These are phyloP conservation scores for Loriculus beryllinus DNA, from an alignment of 2,797 vertebrate genomes.

Conservation along the genomic window DNA sequence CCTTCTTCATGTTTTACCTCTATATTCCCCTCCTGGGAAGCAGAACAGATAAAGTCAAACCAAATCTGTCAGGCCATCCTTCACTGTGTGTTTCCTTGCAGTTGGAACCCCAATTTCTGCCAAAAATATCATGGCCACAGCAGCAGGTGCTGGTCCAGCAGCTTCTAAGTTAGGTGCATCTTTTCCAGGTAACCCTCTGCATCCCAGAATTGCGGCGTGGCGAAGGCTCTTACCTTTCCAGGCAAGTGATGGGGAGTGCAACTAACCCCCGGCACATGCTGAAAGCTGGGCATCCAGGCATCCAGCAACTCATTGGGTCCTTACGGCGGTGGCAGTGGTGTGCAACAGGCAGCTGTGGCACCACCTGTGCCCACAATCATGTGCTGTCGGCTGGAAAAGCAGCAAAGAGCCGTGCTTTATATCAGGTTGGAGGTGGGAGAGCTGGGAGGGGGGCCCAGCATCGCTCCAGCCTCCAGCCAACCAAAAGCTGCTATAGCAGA, in stretches of 20 bases:
- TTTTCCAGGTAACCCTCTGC: background rate
- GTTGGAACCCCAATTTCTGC: background rate
- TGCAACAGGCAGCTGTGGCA: background rate
- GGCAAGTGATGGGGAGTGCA: conserved; percentile 81
- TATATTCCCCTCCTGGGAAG: background rate
- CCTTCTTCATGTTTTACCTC: background rate
- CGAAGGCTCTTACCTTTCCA: conserved; percentile 84
- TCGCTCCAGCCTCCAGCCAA: conserved; percentile 44
- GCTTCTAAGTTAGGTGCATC: background rate
- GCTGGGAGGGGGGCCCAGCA: conserved; percentile 4
- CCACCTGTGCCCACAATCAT: accelerated
- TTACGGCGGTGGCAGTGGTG: accelerated
- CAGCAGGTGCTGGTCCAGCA: background rate
- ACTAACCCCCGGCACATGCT: conserved; percentile 87
- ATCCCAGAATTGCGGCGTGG: background rate
- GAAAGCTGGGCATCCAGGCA: conserved; percentile 47
- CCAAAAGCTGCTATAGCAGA: conserved; percentile 18
- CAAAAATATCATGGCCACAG: background rate
- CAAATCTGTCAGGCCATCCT: background rate
- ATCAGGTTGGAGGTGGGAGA: conserved; percentile 17
- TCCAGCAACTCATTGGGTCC: background rate
- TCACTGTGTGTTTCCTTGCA: accelerated
- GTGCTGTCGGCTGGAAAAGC: background rate
- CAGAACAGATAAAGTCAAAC: background rate
- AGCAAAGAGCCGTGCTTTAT: conserved; percentile 14